These are phyloP conservation scores for Muraenolepis orangiensis DNA, from an alignment of 2,797 vertebrate genomes.

Conservation along the genomic window DNA sequence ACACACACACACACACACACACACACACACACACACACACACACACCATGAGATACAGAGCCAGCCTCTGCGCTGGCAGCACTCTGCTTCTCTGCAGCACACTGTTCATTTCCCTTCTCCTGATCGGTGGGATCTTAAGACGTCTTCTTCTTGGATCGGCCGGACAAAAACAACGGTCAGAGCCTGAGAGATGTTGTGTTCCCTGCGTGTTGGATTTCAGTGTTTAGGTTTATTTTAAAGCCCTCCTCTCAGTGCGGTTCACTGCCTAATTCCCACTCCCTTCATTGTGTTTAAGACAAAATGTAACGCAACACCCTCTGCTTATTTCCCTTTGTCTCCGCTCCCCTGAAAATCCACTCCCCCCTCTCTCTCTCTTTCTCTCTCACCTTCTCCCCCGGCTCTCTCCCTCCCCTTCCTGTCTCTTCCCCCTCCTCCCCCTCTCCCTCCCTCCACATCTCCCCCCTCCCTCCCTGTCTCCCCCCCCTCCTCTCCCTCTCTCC, in stretches of 20 bases:
- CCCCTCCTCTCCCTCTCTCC: too few relatives aligned
- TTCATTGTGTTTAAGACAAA: background rate
- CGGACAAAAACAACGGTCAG: background rate
- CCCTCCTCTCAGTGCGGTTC: background rate
- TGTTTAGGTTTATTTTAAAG: background rate
- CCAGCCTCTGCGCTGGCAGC: conserved; percentile 1
- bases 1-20: conserved; percentile 8
- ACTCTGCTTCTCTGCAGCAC: background rate
- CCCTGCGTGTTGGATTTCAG: background rate
- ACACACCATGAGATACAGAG: background rate
- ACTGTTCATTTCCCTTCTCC: background rate
- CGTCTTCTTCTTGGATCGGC: background rate
- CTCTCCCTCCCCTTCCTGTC: too few relatives aligned
- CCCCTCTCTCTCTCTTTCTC: too few relatives aligned
- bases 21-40: conserved; percentile 8
- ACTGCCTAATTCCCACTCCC: background rate
- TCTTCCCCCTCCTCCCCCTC: too few relatives aligned
- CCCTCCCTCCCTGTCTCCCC: too few relatives aligned
- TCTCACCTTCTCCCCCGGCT: too few relatives aligned
- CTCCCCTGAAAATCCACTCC: background rate
- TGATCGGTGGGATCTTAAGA: background rate
- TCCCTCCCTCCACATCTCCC: too few relatives aligned
- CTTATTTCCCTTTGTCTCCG: background rate
- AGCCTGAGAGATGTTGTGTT: background rate
- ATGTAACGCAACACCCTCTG: background rate